Evolutionary conservation across 1,140 invertebrate species (phyloP), one percentile per base, ranked within the genome.

Genomic region (Conus betulinus): DNA sequence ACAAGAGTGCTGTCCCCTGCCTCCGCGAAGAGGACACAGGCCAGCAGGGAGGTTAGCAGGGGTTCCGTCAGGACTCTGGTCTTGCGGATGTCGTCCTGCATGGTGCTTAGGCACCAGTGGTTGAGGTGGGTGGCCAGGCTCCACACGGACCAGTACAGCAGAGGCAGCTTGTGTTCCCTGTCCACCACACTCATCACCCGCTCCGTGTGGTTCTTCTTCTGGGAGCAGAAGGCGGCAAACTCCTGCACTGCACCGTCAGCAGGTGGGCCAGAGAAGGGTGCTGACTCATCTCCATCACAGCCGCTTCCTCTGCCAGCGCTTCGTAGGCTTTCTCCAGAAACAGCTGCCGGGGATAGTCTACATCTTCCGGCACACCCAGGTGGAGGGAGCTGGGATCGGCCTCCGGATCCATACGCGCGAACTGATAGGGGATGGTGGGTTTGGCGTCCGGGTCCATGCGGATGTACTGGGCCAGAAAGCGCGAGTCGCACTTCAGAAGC

Each of bases 121-220:
- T 27, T 74, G 27, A 85, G 63, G 51, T 74, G 51, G 10, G 11
- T 55, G 39, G 27, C 51, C 27, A 11, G 39, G 27, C 20, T 74
- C 84, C 84, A 85, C 84, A 53, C 39, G 20, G 84, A 85, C 84
- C 84, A 85, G 84, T 85, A 85, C 84, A 85, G 71, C 51, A 85
- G 27, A 17, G 84, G 63, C 60, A 74, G 25, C 5, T 60, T 23
- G 71, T 85, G 84, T 3, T 20, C 39, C 8, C 1, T 76, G 51
- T 85, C 84, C 63, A 74, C 67, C 3, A 67, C 84, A 8, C 25
- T 67, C n/a, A 53, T 15, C 71, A 85, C 11, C 20, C 51, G 67
- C 63, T 74, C 17, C 1, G 20, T 25, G 39, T 52, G 7, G 63
- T 74, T 74, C 13, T 71, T 85, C 10, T 53, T 39, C n/a, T 13